phyloP scores from a whole-genome alignment of 2,888 invertebrate genomes.

The Pyrochroa serraticornis region DNA sequence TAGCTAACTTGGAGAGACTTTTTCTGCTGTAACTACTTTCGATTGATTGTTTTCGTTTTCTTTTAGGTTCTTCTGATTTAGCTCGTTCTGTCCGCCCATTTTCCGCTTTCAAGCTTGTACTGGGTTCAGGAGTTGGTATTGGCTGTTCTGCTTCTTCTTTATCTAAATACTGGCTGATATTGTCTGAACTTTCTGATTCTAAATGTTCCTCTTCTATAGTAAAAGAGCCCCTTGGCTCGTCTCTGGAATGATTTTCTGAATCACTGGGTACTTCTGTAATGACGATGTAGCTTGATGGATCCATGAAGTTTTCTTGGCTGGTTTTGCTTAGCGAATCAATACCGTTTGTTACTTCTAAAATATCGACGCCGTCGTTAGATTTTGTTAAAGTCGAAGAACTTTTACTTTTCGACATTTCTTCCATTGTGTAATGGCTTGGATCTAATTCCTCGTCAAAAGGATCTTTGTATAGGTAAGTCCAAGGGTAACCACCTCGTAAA shows the following conservation, averaged over 20 bases:
- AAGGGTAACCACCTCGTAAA: constrained; percentile 77
- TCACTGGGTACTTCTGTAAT: constrained; percentile 30
- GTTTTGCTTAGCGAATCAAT: constrained; percentile 9
- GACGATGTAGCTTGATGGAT: constrained; percentile 22
- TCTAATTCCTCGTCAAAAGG: constrained; percentile 58
- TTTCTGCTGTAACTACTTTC: constrained; percentile 46
- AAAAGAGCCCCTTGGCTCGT: constrained; percentile 6
- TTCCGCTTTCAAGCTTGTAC: constrained; percentile 2
- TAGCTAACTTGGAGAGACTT: constrained; percentile 42
- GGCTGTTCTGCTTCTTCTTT: constrained; percentile 45
- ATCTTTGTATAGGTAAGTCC: constrained; percentile 77
- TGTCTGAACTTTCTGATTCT: constrained; percentile 55
- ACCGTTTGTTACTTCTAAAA: constrained; percentile 34
- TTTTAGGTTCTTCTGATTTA: constrained; percentile 39
- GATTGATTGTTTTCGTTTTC: constrained; percentile 46
- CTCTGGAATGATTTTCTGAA: constrained; percentile 25
- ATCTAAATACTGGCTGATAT: constrained; percentile 56
- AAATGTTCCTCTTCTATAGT: constrained; percentile 26
- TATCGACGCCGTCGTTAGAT: constrained; percentile 32
- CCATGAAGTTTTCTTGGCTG: constrained; percentile 13
- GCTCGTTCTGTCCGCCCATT: constrained; percentile 31
- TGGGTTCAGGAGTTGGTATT: constrained; percentile 14
- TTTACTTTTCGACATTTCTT: constrained; percentile 43
- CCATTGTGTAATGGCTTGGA: constrained; percentile 52
- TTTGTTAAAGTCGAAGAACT: constrained; percentile 42